Base-by-base conservation (phyloP, 2,113 vertebrate genomes). In the Sporophila hypoxantha region DNA sequence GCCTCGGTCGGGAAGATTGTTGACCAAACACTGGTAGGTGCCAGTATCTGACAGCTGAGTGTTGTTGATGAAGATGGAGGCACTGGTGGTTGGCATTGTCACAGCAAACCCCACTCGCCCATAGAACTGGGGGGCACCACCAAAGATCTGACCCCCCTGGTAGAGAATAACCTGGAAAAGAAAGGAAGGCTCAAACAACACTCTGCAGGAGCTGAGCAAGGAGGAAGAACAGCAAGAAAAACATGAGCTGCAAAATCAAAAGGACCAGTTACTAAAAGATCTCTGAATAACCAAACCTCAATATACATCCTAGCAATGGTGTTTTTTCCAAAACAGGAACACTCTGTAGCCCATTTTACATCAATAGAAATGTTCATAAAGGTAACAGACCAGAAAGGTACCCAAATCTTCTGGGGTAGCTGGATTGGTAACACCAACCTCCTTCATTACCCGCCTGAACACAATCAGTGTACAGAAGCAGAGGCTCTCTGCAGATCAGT, bases 31-130 rank as follows among this genome's bases (percentile, higher is more conserved):
- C 97, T 99, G 99, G 97, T 99, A 99, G 5, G 99, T 99, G 91
- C 99, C 99, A 14, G 99, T 99, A 96, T 99, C 99, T 3, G 98
- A 98, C 12, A 99, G 97, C 96, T 99, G 98, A 55, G 98, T 99
- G 96, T 99, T 99, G 96, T 99, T 99, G 97, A 99, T 99, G 97
- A 99, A 99, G 96, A 99, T 98, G 91, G 99, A 99, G 97, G 99
- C 99, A 97, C 98, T 99, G 97, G 98, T 99, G 94, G 98, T 98
- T 93, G 99, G 99, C 99, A 99, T 99, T 90, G 98, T 99, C 96
- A 97, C 97, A 91, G 97, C 98, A 88, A 99, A 99, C 90, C 98
- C 98, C 91, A 99, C 99, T 85, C 99, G 97, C 47, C 98, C 98
- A 17, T 97, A 97, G 95, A 99, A 98, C 77, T 98, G 98, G 89